Evolutionary conservation across 2,888 invertebrate species (phyloP).

Genomic region (Holacanthella duospinosa): DNA sequence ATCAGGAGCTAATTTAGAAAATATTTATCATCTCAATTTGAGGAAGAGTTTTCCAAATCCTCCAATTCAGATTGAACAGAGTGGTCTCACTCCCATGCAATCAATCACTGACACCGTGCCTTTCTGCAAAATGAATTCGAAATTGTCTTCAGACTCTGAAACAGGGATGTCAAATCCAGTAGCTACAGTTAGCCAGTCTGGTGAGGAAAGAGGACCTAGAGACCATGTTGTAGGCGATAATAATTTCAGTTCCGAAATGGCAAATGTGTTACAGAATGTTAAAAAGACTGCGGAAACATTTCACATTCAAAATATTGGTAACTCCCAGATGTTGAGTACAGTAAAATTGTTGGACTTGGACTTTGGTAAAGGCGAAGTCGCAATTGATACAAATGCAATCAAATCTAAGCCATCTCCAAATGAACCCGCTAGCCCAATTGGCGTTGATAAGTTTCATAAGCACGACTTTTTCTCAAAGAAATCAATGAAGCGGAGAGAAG

Average conservation of each 20-base stretch:
- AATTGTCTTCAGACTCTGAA: background rate
- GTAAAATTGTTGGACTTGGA: background rate
- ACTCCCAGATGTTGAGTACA: background rate
- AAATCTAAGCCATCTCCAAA: background rate
- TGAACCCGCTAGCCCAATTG: background rate
- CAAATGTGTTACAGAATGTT: background rate
- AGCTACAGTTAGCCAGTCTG: background rate
- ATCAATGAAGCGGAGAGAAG: background rate
- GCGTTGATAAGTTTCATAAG: background rate
- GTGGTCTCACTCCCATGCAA: background rate
- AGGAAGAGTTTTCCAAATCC: background rate
- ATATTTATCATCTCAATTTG: too few species aligned
- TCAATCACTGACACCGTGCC: too few species aligned
- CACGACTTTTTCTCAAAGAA: background rate
- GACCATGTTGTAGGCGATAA: background rate
- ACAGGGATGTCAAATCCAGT: background rate
- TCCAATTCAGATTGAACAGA: background rate
- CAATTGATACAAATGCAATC: too few species aligned
- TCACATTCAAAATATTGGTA: background rate
- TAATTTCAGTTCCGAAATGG: background rate
- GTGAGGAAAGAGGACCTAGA: too few species aligned
- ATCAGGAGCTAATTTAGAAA: background rate
- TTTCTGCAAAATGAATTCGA: background rate
- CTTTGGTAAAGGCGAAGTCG: too few species aligned
- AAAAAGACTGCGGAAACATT: background rate